Conservation (phyloP, 2,888 invertebrate species). For the Orthosia gracilis region DNA sequence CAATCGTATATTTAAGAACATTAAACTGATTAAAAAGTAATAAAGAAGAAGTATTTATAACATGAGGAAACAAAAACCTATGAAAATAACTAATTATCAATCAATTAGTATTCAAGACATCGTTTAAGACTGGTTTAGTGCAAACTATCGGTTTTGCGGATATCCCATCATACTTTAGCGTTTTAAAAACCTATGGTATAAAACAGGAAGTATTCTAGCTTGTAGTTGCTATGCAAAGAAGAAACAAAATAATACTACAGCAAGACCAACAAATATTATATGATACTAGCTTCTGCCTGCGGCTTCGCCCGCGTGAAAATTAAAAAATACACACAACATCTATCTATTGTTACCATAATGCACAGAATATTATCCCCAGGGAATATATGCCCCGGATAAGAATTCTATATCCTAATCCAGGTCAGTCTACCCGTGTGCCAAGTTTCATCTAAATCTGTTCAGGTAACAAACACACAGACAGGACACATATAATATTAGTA, state of each 20-base stretch:
- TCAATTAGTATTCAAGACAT: slow-evolving; percentile 2
- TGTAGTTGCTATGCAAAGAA: not conserved
- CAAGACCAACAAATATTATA: too few species aligned
- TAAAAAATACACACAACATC: too few species aligned
- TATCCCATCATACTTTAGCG: not conserved
- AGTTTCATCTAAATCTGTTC: too few species aligned
- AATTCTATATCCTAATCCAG: too few species aligned
- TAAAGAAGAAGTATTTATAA: not conserved
- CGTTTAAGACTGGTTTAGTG: not conserved
- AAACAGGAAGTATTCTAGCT: not conserved
- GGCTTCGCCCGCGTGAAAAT: too few species aligned
- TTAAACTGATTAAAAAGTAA: not conserved
- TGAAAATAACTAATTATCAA: not conserved
- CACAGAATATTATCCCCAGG: too few species aligned
- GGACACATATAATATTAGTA: too few species aligned
- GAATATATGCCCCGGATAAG: too few species aligned
- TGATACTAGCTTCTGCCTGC: too few species aligned
- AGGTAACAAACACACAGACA: too few species aligned
- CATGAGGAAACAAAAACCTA: slow-evolving; percentile 9
- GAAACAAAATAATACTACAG: not conserved
- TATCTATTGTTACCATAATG: too few species aligned
- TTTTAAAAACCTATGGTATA: not conserved
- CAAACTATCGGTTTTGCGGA: slow-evolving; percentile 7
- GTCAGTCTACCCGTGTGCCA: too few species aligned
- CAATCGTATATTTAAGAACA: not conserved